Conservation (phyloP, 2,888 invertebrate species). For the Stenolophus ochropezus region DNA sequence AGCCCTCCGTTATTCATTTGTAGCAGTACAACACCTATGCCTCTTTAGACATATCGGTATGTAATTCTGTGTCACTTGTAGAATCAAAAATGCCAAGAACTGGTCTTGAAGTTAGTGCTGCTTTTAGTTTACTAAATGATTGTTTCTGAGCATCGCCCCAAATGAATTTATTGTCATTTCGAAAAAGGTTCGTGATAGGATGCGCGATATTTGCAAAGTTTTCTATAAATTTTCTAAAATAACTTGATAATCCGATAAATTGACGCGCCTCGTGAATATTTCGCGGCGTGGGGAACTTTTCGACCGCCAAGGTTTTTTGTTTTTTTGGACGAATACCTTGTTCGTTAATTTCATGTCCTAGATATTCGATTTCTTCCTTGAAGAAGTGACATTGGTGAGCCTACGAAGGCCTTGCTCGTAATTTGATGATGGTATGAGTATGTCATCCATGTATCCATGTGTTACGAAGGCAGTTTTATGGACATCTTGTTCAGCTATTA, state of each 20-base stretch:
- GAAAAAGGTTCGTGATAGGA: conserved; percentile 62
- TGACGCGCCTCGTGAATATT: conserved; percentile 63
- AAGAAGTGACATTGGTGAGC: background rate
- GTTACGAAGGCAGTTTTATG: conserved; percentile 67
- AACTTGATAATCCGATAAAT: background rate
- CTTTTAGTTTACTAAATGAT: conserved; percentile 61
- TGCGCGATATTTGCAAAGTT: conserved; percentile 64
- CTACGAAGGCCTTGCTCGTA: background rate
- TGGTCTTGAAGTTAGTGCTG: conserved; percentile 52
- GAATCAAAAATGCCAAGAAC: conserved; percentile 63
- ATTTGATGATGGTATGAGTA: background rate
- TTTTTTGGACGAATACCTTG: conserved; percentile 62
- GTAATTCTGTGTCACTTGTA: conserved; percentile 64
- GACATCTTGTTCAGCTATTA: conserved; percentile 64
- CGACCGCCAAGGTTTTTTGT: conserved; percentile 25
- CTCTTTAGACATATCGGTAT: conserved; percentile 65
- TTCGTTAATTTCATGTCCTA: conserved; percentile 52
- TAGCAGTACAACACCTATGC: conserved; percentile 65
- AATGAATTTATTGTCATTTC: conserved; percentile 54
- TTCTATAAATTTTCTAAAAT: conserved; percentile 60
- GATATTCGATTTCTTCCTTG: conserved; percentile 53
- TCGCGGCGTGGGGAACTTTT: conserved; percentile 48
- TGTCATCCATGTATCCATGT: too few relatives aligned
- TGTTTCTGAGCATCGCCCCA: conserved; percentile 59
- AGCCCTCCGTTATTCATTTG: conserved; percentile 63